phyloP scores from a whole-genome alignment of 1,140 invertebrate genomes.

The Caenorhabditis elegans region WBcel235 BX284604.4:8396501-8397000 shows the following conservation, averaged over 20 bases:
- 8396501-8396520: conserved; percentile 26
- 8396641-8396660: conserved; percentile 52
- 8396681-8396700: conserved; percentile 69
- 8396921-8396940: no score
- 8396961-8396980: no score
- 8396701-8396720: conserved; percentile 89
- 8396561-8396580: conserved; percentile 89
- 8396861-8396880: no score
- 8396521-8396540: conserved; percentile 96
- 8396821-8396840: no score
- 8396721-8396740: conserved; percentile 91
- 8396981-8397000: no score
- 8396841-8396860: no score
- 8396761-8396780: conserved; percentile 85
- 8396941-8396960: no score
- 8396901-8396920: no score
- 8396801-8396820: conserved; percentile 84
- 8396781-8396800: conserved; percentile 89
- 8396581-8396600: conserved; percentile 55
- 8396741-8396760: conserved; percentile 81
- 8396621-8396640: not conserved
- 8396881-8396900: no score
- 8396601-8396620: no score
- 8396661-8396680: conserved; percentile 59
- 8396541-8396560: conserved; percentile 93